phyloP scores from a whole-genome alignment of 23 tunicate genomes.

The Oikopleura dioica region DNA sequence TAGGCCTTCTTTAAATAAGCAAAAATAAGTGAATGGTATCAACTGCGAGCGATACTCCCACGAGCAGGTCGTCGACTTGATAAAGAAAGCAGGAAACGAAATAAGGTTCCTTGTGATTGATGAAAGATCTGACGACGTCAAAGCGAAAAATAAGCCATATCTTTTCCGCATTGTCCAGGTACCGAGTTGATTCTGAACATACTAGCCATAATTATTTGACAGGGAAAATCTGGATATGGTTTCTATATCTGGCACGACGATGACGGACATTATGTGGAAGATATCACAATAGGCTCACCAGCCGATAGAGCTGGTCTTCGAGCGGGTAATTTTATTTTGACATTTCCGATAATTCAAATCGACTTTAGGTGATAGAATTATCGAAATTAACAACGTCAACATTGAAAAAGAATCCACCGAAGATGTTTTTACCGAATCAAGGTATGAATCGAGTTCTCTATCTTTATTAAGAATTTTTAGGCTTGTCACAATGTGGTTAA shows the following conservation, averaged over 20 bases:
- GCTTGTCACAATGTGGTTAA: slow-evolving; percentile 55
- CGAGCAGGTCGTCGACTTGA: slow-evolving; percentile 42
- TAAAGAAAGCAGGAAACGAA: slow-evolving; percentile 37
- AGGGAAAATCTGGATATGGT: slow-evolving; percentile 63
- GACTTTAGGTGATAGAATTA: slow-evolving; percentile 53
- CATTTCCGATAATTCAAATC: too few relatives aligned
- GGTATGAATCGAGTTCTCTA: neutral
- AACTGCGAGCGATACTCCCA: slow-evolving; percentile 27
- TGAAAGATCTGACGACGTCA: slow-evolving; percentile 36
- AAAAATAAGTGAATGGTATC: slow-evolving; percentile 27
- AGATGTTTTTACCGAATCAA: slow-evolving; percentile 20
- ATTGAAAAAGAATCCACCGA: slow-evolving; percentile 55
- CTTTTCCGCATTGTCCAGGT: slow-evolving; percentile 30
- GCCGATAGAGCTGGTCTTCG: slow-evolving; percentile 94
- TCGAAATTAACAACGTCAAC: slow-evolving; percentile 66
- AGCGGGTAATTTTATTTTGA: too few relatives aligned
- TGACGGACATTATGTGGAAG: slow-evolving; percentile 77
- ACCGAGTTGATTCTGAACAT: too few relatives aligned
- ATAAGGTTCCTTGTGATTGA: slow-evolving; percentile 52
- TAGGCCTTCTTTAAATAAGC: neutral
- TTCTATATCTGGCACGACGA: slow-evolving; percentile 94
- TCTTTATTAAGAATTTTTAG: too few relatives aligned
- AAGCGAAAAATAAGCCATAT: slow-evolving; percentile 20
- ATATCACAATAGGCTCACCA: slow-evolving; percentile 50
- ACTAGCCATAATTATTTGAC: too few relatives aligned